Evolutionary conservation across 2,797 vertebrate species (phyloP).

Genomic region (Simalia tracyae): DNA sequence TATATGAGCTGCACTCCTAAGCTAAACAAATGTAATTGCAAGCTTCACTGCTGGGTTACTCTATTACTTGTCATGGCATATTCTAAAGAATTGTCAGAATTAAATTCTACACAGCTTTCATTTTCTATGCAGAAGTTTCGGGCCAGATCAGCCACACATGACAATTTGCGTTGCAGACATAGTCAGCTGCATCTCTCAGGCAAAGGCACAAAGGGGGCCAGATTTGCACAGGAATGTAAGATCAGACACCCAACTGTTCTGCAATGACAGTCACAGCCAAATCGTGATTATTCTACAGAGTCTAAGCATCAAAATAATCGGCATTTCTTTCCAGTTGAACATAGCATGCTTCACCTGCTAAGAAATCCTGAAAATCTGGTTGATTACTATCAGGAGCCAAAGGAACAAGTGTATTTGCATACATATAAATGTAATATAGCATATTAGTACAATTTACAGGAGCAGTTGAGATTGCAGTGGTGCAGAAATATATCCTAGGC

Average conservation of each 20-base stretch:
- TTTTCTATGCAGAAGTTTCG: slow-evolving; percentile 13
- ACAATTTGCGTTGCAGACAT: neutral
- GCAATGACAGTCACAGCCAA: neutral
- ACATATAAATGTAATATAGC: neutral
- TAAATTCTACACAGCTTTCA: neutral
- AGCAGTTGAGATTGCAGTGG: neutral
- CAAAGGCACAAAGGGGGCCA: neutral
- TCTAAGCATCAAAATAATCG: neutral
- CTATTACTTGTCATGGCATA: neutral
- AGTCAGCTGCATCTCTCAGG: neutral
- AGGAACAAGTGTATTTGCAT: neutral
- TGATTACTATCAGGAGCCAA: neutral
- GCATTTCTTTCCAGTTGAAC: neutral
- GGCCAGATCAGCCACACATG: slow-evolving; percentile 4
- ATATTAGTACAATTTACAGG: neutral
- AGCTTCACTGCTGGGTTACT: neutral
- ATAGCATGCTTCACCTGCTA: neutral
- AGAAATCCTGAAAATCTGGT: neutral
- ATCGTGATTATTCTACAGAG: neutral
- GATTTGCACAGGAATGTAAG: neutral
- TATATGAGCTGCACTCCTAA: too few species aligned
- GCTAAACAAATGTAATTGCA: neutral
- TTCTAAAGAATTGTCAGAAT: neutral
- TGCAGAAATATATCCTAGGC: neutral
- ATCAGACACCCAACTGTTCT: neutral